Conservation (phyloP, 2,888 invertebrate species). For the Mythimna loreyi region DNA sequence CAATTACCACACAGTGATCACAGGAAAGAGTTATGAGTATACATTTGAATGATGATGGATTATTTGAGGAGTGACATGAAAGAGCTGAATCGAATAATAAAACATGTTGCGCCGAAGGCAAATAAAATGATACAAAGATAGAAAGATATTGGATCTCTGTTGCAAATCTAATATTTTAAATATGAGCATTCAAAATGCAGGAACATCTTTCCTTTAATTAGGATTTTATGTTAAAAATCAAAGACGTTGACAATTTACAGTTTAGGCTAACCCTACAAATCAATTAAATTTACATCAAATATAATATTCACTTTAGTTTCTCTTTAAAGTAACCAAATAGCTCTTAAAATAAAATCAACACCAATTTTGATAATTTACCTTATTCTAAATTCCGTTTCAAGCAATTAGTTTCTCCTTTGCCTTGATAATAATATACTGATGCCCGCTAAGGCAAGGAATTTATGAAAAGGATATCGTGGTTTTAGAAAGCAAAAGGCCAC, state of each 20-base stretch:
- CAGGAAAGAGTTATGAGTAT: too few species aligned
- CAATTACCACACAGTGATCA: too few species aligned
- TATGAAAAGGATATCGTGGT: too few species aligned
- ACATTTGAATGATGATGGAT: too few species aligned
- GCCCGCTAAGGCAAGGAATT: too few species aligned
- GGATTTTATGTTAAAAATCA: not conserved
- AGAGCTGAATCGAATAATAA: too few species aligned
- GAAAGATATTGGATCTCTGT: too few species aligned
- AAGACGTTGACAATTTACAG: not conserved
- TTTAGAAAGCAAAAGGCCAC: too few species aligned
- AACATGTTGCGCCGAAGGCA: too few species aligned
- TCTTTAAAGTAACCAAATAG: conserved; percentile 57
- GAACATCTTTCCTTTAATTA: not conserved
- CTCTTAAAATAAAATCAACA: conserved; percentile 61
- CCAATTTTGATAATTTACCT: conserved; percentile 57
- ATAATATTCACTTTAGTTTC: conserved; percentile 63
- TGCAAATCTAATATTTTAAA: not conserved
- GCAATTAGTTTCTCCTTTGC: conserved; percentile 15
- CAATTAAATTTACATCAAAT: conserved; percentile 35
- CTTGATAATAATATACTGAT: conserved; percentile 18
- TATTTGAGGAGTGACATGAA: too few species aligned
- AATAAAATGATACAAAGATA: too few species aligned
- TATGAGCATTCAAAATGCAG: not conserved
- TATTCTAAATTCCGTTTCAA: conserved; percentile 62
- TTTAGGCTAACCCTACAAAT: conserved; percentile 51